These are phyloP conservation scores for Canis aureus DNA, from an alignment of 2,113 vertebrate genomes.

Conservation along the genomic window DNA sequence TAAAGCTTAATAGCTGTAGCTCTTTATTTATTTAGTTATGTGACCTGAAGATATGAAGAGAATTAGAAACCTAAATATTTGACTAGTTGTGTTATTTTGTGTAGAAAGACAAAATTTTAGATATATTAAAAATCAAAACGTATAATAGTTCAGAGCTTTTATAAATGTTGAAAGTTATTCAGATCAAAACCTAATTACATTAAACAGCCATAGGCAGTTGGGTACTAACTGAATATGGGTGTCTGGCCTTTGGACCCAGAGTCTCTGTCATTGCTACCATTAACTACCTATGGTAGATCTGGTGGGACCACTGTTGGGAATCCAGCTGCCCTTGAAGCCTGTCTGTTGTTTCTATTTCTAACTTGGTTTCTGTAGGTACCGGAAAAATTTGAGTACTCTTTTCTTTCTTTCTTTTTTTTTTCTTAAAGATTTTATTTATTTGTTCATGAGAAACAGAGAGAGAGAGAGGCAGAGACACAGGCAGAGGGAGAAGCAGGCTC, in stretches of 20 bases:
- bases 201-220: neutral
- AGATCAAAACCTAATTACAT: neutral
- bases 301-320: neutral
- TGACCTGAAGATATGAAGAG: neutral
- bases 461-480: no score
- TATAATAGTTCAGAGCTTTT: neutral
- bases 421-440: no score
- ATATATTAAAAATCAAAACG: neutral
- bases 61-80: neutral
- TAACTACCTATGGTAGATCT: neutral
- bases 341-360: neutral
- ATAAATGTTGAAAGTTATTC: neutral
- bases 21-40: neutral
- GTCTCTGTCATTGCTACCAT: neutral
- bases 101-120: conserved; percentile 24
- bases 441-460: no score
- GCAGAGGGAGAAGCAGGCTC: no score
- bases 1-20: neutral
- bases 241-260: neutral
- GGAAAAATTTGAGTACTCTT: neutral
- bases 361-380: neutral
- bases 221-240: neutral
- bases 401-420: neutral
- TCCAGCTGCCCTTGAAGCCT: neutral
- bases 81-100: neutral